Evolutionary conservation across 2,113 vertebrate species (phyloP).

Genomic region (Tragelaphus imberbis): DNA sequence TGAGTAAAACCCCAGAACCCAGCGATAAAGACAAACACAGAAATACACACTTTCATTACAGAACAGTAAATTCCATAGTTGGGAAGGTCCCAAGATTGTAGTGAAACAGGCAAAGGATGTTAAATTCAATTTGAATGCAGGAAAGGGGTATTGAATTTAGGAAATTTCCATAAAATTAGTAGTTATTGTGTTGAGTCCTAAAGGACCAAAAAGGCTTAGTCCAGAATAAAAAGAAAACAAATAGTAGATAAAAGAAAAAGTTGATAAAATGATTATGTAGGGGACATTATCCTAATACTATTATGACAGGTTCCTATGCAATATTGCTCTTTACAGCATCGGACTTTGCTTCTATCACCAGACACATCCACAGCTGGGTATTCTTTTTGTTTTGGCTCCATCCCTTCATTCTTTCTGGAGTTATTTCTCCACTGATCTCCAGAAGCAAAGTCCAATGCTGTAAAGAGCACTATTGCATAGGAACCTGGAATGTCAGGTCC

Average conservation of each 20-base stretch:
- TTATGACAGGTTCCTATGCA: background rate
- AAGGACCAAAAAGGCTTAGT: background rate
- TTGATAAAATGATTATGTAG: background rate
- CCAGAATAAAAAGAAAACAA: background rate
- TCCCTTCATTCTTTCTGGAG: no score
- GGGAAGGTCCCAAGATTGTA: background rate
- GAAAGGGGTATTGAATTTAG: background rate
- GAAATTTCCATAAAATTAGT: background rate
- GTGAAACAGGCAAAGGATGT: background rate
- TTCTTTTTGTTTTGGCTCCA: no score
- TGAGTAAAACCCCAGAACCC: background rate
- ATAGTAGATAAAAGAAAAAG: no score
- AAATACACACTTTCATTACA: background rate
- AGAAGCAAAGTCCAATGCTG: no score
- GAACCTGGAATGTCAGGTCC: no score
- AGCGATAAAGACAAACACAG: background rate
- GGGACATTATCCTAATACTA: background rate
- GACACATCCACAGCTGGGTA: no score
- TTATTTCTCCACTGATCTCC: no score
- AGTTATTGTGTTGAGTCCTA: background rate
- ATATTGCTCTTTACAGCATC: no score
- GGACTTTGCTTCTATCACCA: no score
- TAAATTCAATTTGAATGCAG: background rate
- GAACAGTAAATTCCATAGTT: background rate
- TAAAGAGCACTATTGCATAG: no score